Base-by-base conservation (phyloP, 35 echinoderm and acorn worm genomes). In the Ophiothrix spiculata region DNA sequence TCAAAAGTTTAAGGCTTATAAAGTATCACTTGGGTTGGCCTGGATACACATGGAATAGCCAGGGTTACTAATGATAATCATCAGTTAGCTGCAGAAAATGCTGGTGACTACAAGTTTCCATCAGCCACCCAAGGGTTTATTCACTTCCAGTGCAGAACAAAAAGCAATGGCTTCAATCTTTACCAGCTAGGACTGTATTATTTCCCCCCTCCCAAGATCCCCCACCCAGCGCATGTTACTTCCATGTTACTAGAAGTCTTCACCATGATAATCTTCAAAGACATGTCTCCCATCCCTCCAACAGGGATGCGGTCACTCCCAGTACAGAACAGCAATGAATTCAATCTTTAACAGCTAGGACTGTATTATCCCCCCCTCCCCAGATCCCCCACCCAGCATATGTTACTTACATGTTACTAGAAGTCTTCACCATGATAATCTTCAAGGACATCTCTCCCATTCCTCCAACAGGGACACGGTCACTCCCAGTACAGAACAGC, bases 381-480 rank as follows among this genome's bases (percentile, higher is more conserved):
- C n/a, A n/a, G n/a, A n/a, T n/a, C n/a, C n/a, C n/a, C n/a, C n/a
- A n/a, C n/a, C n/a, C n/a, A n/a, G n/a, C n/a, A n/a, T n/a, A n/a
- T n/a, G 56, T 32, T 78, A 93, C 91, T 98, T 80, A 98, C 95
- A 98, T 98, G 89, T 56, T 93, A 19, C 88, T 91, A 35, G 96
- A 99, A 12, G 96, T 94, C 12, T 91, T 90, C 0, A 94, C 91
- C 84, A 80, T 91, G 36, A 94, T 94, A 56, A 93, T 94, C 88
- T 99, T 99, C 56, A 99, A 99, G 12, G 81, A 86, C 96, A 99
- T 99, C 83, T 99, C 96, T 75, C 91, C 92, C 96, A 99, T 99
- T 36, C 96, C 96, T 23, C 96, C 96, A 25, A 99, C 94, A 14
- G 96, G 95, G 85, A 99, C 92, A 16, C 96, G 80, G 81, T 99